Evolutionary conservation across 1,140 invertebrate species (phyloP), one percentile per base, ranked within the genome.

Genomic region (Tetragonula clypearis): DNA sequence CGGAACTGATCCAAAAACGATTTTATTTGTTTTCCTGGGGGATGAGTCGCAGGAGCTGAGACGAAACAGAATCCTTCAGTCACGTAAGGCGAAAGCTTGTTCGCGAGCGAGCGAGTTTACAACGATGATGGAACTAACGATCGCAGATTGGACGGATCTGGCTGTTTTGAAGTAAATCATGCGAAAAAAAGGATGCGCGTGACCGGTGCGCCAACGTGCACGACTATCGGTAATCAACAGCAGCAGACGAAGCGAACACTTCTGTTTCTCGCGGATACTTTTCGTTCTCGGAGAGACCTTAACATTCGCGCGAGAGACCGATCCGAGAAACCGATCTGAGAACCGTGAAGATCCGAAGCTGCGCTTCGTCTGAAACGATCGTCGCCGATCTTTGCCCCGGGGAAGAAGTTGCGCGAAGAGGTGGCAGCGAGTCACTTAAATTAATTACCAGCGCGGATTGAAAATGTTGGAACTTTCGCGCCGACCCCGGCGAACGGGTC

Each of bases 391-490:
- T 79, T 72, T 30, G 2, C 56, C 21, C 4, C 17, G 4, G 15
- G 41, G 71, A 86, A 79, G 69, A 79, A 86, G 19, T 62, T 23
- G 65, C 49, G 56, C 26, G 65, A 89, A 84, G 79, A 84, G 78
- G 58, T 65, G 30, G 65, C 79, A 26, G 30, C 55, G 75, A 79
- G 78, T 81, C 66, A 71, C 71, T 83, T 79, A 30, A 82, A 79
- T 90, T 85, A 87, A 90, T 87, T 69, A 76, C n/a, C 53, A 71
- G 60, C 60, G 73, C 66, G 58, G n/a, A 69, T 73, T 68, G 26
- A 65, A 75, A 66, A 69, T 55, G 88, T 79, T 78, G 74, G n/a
- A 77, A 71, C 68, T 62, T 65, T 73, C 30, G 56, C 72, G 23
- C 1, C 6, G n/a, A 55, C 19, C 2, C 2, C 23, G 35, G 30